Conservation (phyloP, 1,140 invertebrate genomes). For the Muscidifurax raptorellus region DNA sequence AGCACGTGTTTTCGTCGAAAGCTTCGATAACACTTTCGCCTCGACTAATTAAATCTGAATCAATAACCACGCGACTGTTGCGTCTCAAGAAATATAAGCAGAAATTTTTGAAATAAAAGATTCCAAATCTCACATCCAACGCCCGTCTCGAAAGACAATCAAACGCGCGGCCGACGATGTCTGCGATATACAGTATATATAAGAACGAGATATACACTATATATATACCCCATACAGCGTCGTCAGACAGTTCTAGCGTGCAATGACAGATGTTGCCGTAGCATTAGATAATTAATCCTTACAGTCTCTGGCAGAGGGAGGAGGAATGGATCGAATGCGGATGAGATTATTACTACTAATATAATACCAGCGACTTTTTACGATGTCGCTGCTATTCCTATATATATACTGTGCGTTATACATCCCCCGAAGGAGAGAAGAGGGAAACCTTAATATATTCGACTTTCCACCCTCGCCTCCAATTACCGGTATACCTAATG, state of each 20-base stretch:
- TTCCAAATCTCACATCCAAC: too few relatives aligned
- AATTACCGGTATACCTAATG: not conserved
- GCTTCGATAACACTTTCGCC: too few relatives aligned
- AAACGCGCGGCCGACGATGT: constrained; percentile 18
- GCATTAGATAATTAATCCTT: constrained; percentile 70
- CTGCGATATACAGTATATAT: not conserved
- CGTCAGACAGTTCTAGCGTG: constrained; percentile 14
- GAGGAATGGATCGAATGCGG: constrained; percentile 25
- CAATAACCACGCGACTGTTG: too few relatives aligned
- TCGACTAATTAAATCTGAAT: too few relatives aligned
- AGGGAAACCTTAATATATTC: not conserved
- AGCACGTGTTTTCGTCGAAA: too few relatives aligned
- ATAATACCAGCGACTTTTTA: not conserved
- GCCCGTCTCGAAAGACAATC: not conserved
- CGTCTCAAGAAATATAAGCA: too few relatives aligned
- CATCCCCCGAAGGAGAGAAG: constrained; percentile 17
- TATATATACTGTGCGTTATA: not conserved
- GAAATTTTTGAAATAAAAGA: too few relatives aligned
- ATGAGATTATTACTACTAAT: constrained; percentile 43
- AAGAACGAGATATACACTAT: constrained; percentile 10
- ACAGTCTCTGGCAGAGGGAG: not conserved
- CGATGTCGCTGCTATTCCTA: constrained; percentile 10
- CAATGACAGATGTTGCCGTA: constrained; percentile 68
- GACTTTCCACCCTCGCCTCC: constrained; percentile 31
- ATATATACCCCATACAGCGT: not conserved